These are phyloP conservation scores for Netelia fuscicornis DNA, from an alignment of 2,888 invertebrate genomes.

Conservation along the genomic window DNA sequence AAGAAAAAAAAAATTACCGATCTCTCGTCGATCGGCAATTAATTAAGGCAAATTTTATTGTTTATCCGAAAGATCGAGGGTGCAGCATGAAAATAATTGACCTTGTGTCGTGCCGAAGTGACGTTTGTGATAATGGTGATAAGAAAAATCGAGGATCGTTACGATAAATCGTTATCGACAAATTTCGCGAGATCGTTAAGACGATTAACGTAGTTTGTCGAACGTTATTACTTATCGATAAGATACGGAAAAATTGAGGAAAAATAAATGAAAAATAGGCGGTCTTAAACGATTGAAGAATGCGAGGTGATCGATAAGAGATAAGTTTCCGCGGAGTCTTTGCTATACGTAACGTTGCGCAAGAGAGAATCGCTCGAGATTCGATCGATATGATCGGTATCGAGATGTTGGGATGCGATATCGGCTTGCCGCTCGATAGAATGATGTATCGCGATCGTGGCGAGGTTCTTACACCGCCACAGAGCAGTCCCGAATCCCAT, in stretches of 20 bases:
- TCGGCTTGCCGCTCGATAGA: constrained; percentile 77
- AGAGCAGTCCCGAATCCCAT: constrained; percentile 83
- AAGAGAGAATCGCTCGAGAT: neutral
- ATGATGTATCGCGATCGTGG: constrained; percentile 77
- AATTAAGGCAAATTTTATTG: neutral
- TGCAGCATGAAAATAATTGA: neutral
- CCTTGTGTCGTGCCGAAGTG: constrained; percentile 10
- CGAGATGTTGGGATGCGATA: constrained; percentile 80
- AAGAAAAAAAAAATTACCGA: too few relatives aligned
- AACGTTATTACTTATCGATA: neutral
- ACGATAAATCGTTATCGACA: constrained; percentile 23
- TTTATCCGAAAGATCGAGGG: neutral
- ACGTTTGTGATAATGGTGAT: constrained; percentile 47
- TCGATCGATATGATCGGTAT: constrained; percentile 67
- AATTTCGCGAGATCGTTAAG: constrained; percentile 2
- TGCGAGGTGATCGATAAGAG: neutral
- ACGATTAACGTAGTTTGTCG: neutral
- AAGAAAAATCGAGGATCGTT: constrained; percentile 10
- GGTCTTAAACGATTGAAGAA: neutral
- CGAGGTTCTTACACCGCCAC: constrained; percentile 82
- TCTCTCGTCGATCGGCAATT: neutral
- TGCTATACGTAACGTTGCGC: neutral
- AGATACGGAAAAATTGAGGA: neutral
- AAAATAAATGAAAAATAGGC: neutral
- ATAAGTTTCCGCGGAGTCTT: neutral